Evolutionary conservation across 2,797 vertebrate genomes (phyloP), one percentile per base, ranked within the genome.

Genomic region (Pipistrellus nathusii): DNA sequence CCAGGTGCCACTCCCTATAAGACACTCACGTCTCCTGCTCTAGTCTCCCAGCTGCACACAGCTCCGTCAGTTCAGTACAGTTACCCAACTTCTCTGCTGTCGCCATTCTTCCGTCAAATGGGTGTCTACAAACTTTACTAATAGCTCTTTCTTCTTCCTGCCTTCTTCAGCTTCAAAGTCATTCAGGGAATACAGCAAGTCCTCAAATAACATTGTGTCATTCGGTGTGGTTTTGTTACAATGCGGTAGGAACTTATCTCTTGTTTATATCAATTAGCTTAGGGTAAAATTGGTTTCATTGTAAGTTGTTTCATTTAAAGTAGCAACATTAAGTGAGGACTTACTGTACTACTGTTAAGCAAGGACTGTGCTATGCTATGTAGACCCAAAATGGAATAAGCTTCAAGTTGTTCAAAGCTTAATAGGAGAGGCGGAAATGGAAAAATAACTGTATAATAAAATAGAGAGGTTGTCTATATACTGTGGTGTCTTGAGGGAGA

Each of bases 401-500:
- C 27, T 6, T 90, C 6, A 59, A 69, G 25, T 38, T 66, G 51
- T 80, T 95, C 38, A 80, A 51, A 94, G 69, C 51, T 83, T 82
- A 78, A 75, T 0, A 80, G 38, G 64, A 21, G 59, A 94, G 84
- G 75, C 8, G 35, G 75, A 95, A 32, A 78, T 82, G 73, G 14
- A 75, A 81, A 90, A 77, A 66, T 21, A 84, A 88, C 0, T 84
- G 23, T 86, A 8, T 75, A 90, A 92, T 18, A 66, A 86, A 86
- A 18, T 8, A 66, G 72, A 95, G 25, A 62, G 46, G 8, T 18
- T 66, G 41, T 48, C 4, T 53, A 59, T n/a, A 23, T 21, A 53
- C 17, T 69, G 12, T 32, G 32, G 66, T 81, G 21, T 68, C 15
- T 80, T 93, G 12, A 94, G 21, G 21, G 57, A 93, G 71, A 84